Evolutionary conservation across 2,797 vertebrate genomes (phyloP).

Genomic region (Gymnothorax javanicus): DNA sequence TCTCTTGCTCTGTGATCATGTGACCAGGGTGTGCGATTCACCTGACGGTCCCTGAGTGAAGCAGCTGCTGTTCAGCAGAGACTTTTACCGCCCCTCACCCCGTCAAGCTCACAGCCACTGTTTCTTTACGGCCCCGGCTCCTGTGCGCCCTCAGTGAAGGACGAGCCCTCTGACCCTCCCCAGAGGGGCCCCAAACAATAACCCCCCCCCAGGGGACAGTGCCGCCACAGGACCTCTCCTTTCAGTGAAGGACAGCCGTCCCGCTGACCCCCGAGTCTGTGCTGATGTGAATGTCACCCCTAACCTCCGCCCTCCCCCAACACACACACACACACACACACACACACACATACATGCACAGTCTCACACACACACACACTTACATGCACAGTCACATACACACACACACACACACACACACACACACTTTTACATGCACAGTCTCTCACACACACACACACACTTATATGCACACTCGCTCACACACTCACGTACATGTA

Average conservation of each 20-base stretch:
- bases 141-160: constrained; percentile 61
- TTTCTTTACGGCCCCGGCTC: constrained; percentile 57
- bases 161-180: constrained; percentile 67
- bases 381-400: too few species aligned
- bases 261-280: constrained; percentile 25
- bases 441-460: constrained; percentile 10
- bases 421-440: constrained; percentile 25
- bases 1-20: neutral
- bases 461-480: neutral
- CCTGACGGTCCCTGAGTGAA: constrained; percentile 15
- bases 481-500: constrained; percentile 16
- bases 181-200: constrained; percentile 55
- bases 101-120: constrained; percentile 38
- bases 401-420: neutral
- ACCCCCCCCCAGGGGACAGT: constrained; percentile 42
- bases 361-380: neutral
- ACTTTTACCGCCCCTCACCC: constrained; percentile 14
- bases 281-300: constrained; percentile 34
- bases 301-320: constrained; percentile 46
- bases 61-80: constrained; percentile 17
- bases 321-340: neutral
- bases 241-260: constrained; percentile 48
- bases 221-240: constrained; percentile 54
- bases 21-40: constrained; percentile 28
- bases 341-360: constrained; percentile 3